Evolutionary conservation across 2,797 vertebrate genomes (phyloP).

Genomic region (Lophotriccus pileatus): DNA sequence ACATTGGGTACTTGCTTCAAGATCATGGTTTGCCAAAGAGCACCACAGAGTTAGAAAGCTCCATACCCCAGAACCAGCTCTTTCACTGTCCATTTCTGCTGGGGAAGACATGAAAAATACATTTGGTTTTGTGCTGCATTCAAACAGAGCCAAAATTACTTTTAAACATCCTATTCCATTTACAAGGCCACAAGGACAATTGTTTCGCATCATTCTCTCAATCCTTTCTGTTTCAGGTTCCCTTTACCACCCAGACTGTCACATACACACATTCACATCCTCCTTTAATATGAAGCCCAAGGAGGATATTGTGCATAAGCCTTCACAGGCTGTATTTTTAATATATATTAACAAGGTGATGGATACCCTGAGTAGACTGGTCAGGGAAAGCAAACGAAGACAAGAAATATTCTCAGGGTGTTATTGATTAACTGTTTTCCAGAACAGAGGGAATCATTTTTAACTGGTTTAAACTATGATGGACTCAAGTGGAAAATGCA

Average conservation of each 20-base stretch:
- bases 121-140: neutral
- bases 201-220: neutral
- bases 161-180: neutral
- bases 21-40: neutral
- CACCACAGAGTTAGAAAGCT: neutral
- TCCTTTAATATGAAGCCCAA: neutral
- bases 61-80: neutral
- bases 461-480: conserved; percentile 67
- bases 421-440: conserved; percentile 68
- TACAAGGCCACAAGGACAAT: neutral
- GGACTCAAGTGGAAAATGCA: conserved; percentile 65
- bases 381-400: conserved; percentile 30
- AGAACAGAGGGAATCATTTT: conserved; percentile 61
- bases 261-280: neutral
- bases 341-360: conserved; percentile 13
- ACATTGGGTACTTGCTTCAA: neutral
- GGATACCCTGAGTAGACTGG: neutral
- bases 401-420: conserved; percentile 60
- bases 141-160: neutral
- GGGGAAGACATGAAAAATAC: neutral
- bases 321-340: conserved; percentile 7
- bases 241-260: neutral
- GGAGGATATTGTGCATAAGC: neutral
- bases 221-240: neutral
- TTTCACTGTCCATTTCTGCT: neutral